Conservation (phyloP, 2,888 invertebrate genomes). For the Cryptophagus acutangulus region DNA sequence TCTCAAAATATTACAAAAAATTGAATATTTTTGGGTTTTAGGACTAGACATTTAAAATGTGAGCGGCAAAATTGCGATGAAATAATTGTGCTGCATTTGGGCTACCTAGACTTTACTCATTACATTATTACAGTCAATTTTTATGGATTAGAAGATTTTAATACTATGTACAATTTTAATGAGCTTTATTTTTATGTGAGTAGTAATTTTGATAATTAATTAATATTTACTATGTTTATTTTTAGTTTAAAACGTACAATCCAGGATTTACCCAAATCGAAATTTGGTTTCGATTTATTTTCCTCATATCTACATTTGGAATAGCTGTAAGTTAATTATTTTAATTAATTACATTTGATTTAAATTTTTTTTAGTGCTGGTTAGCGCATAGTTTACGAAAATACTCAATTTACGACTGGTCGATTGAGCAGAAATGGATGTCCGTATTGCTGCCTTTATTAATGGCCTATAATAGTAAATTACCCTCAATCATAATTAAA, state of each 20-base stretch:
- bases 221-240: slow-evolving; percentile 30
- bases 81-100: slow-evolving; percentile 82
- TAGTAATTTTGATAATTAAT: slow-evolving; percentile 30
- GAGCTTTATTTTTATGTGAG: slow-evolving; percentile 83
- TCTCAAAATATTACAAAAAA: too few species aligned
- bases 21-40: slow-evolving; percentile 35
- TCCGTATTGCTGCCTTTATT: slow-evolving; percentile 80
- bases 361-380: slow-evolving; percentile 70
- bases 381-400: slow-evolving; percentile 84
- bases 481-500: not conserved
- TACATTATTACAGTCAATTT: slow-evolving; percentile 82
- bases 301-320: slow-evolving; percentile 79
- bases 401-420: slow-evolving; percentile 89
- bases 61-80: slow-evolving; percentile 78
- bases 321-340: slow-evolving; percentile 67
- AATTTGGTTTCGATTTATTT: slow-evolving; percentile 95
- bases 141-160: slow-evolving; percentile 77
- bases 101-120: slow-evolving; percentile 81
- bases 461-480: slow-evolving; percentile 86
- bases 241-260: slow-evolving; percentile 93
- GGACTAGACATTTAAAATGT: slow-evolving; percentile 79
- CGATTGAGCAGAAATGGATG: slow-evolving; percentile 97
- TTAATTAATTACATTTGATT: not conserved
- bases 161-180: slow-evolving; percentile 77
- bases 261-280: slow-evolving; percentile 95